These are phyloP conservation scores for Brachyptera risi DNA, from an alignment of 2,888 invertebrate genomes.

Conservation along the genomic window DNA sequence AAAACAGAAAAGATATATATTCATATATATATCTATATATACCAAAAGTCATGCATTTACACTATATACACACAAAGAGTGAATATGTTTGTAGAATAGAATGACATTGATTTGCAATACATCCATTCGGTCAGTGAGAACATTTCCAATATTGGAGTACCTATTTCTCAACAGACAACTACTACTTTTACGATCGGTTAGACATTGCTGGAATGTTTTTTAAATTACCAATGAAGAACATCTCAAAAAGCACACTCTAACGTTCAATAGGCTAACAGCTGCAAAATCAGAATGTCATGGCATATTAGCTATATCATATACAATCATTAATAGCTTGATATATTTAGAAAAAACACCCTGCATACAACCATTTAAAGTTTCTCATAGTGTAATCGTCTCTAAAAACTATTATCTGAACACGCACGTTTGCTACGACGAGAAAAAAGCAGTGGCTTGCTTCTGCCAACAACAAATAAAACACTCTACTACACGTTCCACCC, in stretches of 20 bases:
- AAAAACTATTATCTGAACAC: no score
- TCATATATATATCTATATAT: no score
- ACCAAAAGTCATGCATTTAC: constrained; percentile 47
- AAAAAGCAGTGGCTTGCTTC: no score
- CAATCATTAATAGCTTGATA: neutral
- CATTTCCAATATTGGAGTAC: constrained; percentile 8
- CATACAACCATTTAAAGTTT: constrained; percentile 5
- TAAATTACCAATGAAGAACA: neutral
- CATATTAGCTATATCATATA: neutral
- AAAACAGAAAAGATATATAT: constrained; percentile 32
- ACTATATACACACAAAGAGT: constrained; percentile 47
- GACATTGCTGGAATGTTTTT: constrained; percentile 17
- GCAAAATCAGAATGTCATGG: constrained; percentile 14
- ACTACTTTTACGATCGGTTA: constrained; percentile 4
- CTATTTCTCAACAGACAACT: no score
- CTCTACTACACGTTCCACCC: no score
- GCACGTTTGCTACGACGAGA: no score
- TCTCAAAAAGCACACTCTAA: constrained; percentile 4
- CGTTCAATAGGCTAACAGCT: constrained; percentile 7
- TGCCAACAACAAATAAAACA: no score
- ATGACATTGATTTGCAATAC: constrained; percentile 28
- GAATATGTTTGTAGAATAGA: constrained; percentile 27
- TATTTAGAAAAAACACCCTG: constrained; percentile 7
- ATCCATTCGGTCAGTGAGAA: constrained; percentile 20
- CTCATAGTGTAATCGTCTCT: no score